These are phyloP conservation scores for Bryconaethiops microstoma DNA, from an alignment of 2,797 vertebrate genomes.

Conservation along the genomic window DNA sequence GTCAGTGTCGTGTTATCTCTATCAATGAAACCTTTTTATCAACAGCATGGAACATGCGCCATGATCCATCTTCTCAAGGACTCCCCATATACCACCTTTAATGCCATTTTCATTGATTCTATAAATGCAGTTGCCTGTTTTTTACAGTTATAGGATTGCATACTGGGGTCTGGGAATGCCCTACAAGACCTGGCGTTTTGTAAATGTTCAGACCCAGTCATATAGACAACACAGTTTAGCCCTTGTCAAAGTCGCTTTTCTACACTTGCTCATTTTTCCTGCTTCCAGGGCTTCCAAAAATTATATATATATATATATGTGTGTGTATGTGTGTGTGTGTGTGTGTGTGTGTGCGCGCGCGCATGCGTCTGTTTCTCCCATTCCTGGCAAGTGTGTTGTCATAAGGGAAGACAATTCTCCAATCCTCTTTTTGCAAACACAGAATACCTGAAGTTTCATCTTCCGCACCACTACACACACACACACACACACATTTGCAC, in stretches of 20 bases:
- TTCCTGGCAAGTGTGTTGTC: constrained; percentile 48
- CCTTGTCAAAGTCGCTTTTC: too few species aligned
- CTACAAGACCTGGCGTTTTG: too few species aligned
- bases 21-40: constrained; percentile 1
- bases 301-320: neutral
- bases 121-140: neutral
- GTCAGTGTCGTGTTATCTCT: constrained; percentile 24
- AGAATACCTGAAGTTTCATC: constrained; percentile 58
- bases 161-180: too few species aligned
- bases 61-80: constrained; percentile 2
- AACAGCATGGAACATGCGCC: neutral
- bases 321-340: constrained; percentile 1
- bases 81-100: neutral
- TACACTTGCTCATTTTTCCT: too few species aligned
- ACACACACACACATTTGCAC: neutral
- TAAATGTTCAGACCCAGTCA: too few species aligned
- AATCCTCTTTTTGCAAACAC: constrained; percentile 55
- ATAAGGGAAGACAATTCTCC: constrained; percentile 29
- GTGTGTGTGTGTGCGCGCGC: constrained; percentile 5
- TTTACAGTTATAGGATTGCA: neutral
- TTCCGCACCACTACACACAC: constrained; percentile 59
- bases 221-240: too few species aligned
- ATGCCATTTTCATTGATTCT: neutral
- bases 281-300: too few species aligned
- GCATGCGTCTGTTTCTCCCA: constrained; percentile 6